These are phyloP conservation scores for Busseola fusca DNA, from an alignment of 2,888 invertebrate species.

Conservation along the genomic window DNA sequence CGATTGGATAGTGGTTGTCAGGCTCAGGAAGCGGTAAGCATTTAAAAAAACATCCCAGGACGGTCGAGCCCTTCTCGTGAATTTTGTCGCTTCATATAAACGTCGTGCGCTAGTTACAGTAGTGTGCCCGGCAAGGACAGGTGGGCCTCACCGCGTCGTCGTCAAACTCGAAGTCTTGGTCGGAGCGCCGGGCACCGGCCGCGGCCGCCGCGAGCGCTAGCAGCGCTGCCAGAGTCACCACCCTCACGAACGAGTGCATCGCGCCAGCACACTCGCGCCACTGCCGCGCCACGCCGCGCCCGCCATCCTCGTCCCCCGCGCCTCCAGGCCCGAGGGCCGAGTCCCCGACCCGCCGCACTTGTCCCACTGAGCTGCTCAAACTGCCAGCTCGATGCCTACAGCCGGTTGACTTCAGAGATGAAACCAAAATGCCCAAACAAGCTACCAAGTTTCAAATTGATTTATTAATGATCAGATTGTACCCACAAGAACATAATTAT, in stretches of 20 bases:
- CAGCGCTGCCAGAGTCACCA: slow-evolving; percentile 65
- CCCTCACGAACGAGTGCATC: slow-evolving; percentile 64
- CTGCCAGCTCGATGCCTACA: slow-evolving; percentile 29
- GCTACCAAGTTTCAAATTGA: no score
- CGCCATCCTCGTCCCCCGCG: slow-evolving; percentile 34
- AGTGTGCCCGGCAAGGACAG: slow-evolving; percentile 2
- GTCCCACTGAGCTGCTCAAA: slow-evolving; percentile 10
- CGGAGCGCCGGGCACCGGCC: slow-evolving; percentile 69
- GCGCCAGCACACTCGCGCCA: slow-evolving; percentile 54
- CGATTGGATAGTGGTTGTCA: neutral
- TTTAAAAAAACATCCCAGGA: slow-evolving; percentile 20
- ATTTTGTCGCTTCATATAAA: no score
- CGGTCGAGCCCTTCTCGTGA: slow-evolving; percentile 1
- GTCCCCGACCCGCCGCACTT: slow-evolving; percentile 37
- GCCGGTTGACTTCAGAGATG: slow-evolving; percentile 26
- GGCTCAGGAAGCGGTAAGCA: slow-evolving; percentile 1
- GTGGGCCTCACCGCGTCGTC: slow-evolving; percentile 76
- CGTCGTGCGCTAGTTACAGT: slow-evolving; percentile 16
- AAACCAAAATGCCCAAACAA: neutral
- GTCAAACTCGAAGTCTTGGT: slow-evolving; percentile 86
- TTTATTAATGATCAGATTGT: no score
- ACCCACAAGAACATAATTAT: no score
- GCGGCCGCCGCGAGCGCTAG: slow-evolving; percentile 68
- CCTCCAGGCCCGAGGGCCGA: slow-evolving; percentile 17
- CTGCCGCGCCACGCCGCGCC: slow-evolving; percentile 55